A percentile compares a stretch with the other conserved stretches of the same genome.
These are phyloP conservation scores for Hycleus phaleratus DNA, from an alignment of 1,140 invertebrate species.

Conservation along the genomic window DNA sequence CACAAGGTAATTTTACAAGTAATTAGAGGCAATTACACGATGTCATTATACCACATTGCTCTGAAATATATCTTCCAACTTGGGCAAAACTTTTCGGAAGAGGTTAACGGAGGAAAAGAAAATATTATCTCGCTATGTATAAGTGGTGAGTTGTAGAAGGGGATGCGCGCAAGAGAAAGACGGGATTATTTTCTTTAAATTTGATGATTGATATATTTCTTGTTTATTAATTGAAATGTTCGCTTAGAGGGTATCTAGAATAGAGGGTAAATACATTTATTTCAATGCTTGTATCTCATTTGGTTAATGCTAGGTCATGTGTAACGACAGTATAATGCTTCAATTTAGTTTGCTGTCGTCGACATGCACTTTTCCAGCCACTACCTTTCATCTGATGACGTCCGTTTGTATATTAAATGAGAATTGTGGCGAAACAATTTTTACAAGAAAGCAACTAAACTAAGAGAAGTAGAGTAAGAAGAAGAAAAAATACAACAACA, in stretches of 20 bases:
- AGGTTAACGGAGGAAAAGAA: slow-evolving; percentile 8
- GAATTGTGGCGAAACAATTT: slow-evolving; percentile 34
- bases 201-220: too few relatives aligned
- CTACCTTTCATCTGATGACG: slow-evolving; percentile 32
- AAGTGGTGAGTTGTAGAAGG: too few relatives aligned
- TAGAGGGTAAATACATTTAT: too few relatives aligned
- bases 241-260: too few relatives aligned
- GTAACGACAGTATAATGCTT: slow-evolving; percentile 40
- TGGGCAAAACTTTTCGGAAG: slow-evolving; percentile 21
- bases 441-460: slow-evolving; percentile 7
- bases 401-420: slow-evolving; percentile 20
- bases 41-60: slow-evolving; percentile 38
- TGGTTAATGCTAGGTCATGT: slow-evolving; percentile 39
- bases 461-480: not conserved
- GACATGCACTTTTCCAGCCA: slow-evolving; percentile 39
- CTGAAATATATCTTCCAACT: slow-evolving; percentile 36
- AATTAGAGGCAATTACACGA: slow-evolving; percentile 43
- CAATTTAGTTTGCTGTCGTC: slow-evolving; percentile 39
- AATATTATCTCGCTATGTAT: not conserved
- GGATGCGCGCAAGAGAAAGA: too few relatives aligned
- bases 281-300: slow-evolving; percentile 15
- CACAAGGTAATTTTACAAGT: slow-evolving; percentile 45
- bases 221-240: too few relatives aligned
- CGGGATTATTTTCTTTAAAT: too few relatives aligned
- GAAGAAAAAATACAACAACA: slow-evolving; percentile 17